Evolutionary conservation across 1,140 invertebrate species (phyloP).

Genomic region (Agrypnia vestita): DNA sequence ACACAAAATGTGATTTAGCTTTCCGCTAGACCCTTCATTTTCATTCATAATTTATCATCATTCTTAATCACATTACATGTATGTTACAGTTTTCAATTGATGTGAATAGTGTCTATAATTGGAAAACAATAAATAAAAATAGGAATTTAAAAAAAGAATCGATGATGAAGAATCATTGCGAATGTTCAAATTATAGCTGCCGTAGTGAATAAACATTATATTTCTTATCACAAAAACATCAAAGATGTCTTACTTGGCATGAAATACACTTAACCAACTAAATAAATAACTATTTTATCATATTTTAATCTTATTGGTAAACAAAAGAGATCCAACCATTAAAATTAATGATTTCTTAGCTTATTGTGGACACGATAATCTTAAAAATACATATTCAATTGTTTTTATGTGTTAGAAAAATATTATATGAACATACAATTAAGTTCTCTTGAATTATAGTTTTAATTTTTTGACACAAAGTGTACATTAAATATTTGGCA

Average conservation of each 20-base stretch:
- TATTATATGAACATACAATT: neutral
- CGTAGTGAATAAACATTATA: slow-evolving; percentile 6
- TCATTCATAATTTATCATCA: too few relatives aligned
- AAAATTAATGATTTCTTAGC: neutral
- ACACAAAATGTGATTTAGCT: too few relatives aligned
- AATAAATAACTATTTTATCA: neutral
- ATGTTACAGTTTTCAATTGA: too few relatives aligned
- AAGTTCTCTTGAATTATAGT: neutral
- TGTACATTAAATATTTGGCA: too few relatives aligned
- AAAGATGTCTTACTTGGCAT: slow-evolving; percentile 20
- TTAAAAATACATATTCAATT: neutral
- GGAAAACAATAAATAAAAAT: too few relatives aligned
- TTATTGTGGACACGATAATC: neutral
- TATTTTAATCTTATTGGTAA: neutral
- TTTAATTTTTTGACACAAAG: neutral
- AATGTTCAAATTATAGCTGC: too few relatives aligned
- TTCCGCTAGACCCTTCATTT: too few relatives aligned
- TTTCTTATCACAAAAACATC: slow-evolving; percentile 31
- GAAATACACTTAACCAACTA: neutral
- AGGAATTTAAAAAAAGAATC: too few relatives aligned
- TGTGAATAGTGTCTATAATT: too few relatives aligned
- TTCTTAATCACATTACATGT: too few relatives aligned
- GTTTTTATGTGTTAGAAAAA: slow-evolving; percentile 1
- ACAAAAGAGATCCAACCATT: neutral
- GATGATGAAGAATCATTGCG: too few relatives aligned